Percentiles rank a stretch among this genome's conserved stretches.
These are phyloP conservation scores for Dolichomitus sp. DNA, from an alignment of 2,888 invertebrate species.

Conservation along the genomic window DNA sequence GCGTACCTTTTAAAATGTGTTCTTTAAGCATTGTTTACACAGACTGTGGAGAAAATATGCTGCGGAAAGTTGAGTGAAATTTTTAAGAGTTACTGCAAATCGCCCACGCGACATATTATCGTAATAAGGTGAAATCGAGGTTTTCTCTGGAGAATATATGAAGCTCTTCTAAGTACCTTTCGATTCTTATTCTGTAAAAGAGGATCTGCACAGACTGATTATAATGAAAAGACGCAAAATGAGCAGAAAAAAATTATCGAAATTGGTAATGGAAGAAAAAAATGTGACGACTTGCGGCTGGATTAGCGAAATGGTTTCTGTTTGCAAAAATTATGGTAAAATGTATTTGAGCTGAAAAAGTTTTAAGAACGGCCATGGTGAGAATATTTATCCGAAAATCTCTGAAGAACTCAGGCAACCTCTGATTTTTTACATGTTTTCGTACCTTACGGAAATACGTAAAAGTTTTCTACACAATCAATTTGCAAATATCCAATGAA, in stretches of 20 bases:
- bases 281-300: neutral
- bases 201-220: slow-evolving; percentile 16
- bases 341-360: neutral
- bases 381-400: neutral
- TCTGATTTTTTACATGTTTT: no score
- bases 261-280: neutral
- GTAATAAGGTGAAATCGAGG: slow-evolving; percentile 77
- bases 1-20: slow-evolving; percentile 1
- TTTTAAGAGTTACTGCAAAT: slow-evolving; percentile 72
- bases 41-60: neutral
- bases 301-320: neutral
- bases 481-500: no score
- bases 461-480: no score
- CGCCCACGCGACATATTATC: slow-evolving; percentile 56
- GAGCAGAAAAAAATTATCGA: neutral
- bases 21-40: neutral
- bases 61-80: slow-evolving; percentile 19
- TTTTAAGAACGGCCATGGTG: neutral
- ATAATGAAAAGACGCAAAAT: neutral
- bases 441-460: no score
- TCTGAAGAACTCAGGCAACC: neutral
- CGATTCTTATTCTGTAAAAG: neutral
- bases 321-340: neutral
- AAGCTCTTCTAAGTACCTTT: neutral
- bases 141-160: slow-evolving; percentile 65